These are phyloP conservation scores for Lithophane semibrunnea DNA, from an alignment of 2,888 invertebrate species.

Conservation along the genomic window DNA sequence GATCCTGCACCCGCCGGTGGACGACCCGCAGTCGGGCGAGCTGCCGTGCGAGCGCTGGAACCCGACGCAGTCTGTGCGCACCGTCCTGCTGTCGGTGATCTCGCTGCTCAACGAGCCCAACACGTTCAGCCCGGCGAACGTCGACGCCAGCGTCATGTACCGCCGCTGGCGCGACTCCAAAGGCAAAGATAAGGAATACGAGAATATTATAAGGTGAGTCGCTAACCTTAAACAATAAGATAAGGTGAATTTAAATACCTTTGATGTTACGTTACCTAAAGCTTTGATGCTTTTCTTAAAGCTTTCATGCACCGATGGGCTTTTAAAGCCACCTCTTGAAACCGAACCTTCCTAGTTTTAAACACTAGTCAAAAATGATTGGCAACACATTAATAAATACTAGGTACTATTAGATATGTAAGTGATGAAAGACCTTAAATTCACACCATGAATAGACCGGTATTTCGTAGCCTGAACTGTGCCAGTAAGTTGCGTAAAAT, in stretches of 20 bases:
- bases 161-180: constrained; percentile 99
- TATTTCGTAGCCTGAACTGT: neutral
- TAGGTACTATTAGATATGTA: neutral
- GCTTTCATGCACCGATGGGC: too few species aligned
- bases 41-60: constrained; percentile 99
- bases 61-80: constrained; percentile 99
- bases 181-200: constrained; percentile 99
- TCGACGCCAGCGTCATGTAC: constrained; percentile 99
- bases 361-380: neutral
- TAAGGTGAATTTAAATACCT: neutral
- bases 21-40: constrained; percentile 99
- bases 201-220: constrained; percentile 98
- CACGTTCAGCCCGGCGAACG: constrained; percentile 99
- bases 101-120: constrained; percentile 99
- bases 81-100: constrained; percentile 99
- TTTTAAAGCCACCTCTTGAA: neutral
- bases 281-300: too few species aligned
- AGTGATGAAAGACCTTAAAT: neutral
- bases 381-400: neutral
- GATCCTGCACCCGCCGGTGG: constrained; percentile 99
- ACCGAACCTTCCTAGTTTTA: neutral
- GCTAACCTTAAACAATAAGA: neutral
- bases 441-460: neutral
- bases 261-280: neutral
- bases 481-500: constrained; percentile 24